These are phyloP conservation scores for Plusia festucae DNA, from an alignment of 2,888 invertebrate genomes.

Conservation along the genomic window DNA sequence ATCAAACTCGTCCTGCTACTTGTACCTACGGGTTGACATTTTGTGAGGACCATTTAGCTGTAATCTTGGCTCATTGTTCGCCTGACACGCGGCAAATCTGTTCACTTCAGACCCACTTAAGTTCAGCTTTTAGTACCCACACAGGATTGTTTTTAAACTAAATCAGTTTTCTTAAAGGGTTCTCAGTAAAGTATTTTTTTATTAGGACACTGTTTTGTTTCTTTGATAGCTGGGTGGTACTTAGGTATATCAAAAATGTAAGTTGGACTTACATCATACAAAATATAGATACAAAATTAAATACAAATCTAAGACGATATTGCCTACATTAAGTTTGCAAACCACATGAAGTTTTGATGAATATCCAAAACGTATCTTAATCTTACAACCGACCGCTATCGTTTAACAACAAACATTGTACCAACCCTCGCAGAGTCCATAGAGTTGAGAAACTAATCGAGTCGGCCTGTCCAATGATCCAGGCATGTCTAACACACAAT, in stretches of 20 bases:
- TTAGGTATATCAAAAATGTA: no score
- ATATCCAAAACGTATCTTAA: conserved; percentile 8
- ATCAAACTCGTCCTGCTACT: not conserved
- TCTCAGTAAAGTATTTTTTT: not conserved
- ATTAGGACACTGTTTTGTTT: not conserved
- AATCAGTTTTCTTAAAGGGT: not conserved
- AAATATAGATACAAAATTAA: no score
- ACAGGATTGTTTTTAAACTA: not conserved
- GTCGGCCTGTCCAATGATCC: conserved; percentile 59
- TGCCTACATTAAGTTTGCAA: no score
- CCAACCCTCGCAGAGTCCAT: conserved; percentile 40
- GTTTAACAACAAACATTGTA: conserved; percentile 43
- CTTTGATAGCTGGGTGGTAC: not conserved
- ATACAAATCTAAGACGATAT: no score
- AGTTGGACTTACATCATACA: no score
- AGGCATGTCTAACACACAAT: conserved; percentile 66
- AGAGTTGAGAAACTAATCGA: conserved; percentile 65
- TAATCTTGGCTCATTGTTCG: conserved; percentile 1
- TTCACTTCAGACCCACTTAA: not conserved
- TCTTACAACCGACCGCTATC: conserved; percentile 24
- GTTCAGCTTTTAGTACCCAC: not conserved
- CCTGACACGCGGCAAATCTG: not conserved
- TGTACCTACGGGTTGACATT: not conserved
- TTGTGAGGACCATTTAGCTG: not conserved
- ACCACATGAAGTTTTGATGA: not conserved